Evolutionary conservation across 2,888 invertebrate species (phyloP).

Genomic region (Stenotaenia linearis): DNA sequence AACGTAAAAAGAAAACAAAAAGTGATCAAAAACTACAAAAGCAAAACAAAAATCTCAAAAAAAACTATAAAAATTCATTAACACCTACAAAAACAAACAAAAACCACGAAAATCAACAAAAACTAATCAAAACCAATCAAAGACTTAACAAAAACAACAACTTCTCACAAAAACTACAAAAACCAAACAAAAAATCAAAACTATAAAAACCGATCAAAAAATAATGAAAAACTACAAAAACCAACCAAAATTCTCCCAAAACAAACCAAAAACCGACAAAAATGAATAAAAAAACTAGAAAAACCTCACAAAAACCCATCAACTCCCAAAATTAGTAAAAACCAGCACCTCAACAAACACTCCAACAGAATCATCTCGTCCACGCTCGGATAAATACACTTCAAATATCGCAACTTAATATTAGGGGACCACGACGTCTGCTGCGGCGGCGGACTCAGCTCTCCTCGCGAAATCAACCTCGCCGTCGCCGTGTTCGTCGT

Average conservation of each 20-base stretch:
- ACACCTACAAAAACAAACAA: too few relatives aligned
- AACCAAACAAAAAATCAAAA: too few relatives aligned
- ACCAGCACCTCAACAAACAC: constrained; percentile 28
- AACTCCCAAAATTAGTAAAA: background rate
- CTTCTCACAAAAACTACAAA: too few relatives aligned
- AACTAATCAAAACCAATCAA: too few relatives aligned
- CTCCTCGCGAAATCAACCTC: background rate
- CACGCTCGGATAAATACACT: constrained; percentile 30
- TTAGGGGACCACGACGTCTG: constrained; percentile 32
- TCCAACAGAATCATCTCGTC: constrained; percentile 33
- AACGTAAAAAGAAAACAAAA: background rate
- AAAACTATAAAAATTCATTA: background rate
- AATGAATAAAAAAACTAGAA: background rate
- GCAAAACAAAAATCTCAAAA: background rate
- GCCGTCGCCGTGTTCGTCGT: background rate
- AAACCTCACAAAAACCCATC: background rate
- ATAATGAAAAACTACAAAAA: background rate
- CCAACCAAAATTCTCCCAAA: background rate
- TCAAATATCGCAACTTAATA: constrained; percentile 31
- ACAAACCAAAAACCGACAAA: background rate
- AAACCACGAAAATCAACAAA: too few relatives aligned
- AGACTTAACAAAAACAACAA: too few relatives aligned
- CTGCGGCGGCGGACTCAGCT: constrained; percentile 17
- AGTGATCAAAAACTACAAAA: background rate
- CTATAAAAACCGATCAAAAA: too few relatives aligned